These are phyloP conservation scores for Chrysina gloriosa DNA, from an alignment of 2,888 invertebrate species.

Conservation along the genomic window DNA sequence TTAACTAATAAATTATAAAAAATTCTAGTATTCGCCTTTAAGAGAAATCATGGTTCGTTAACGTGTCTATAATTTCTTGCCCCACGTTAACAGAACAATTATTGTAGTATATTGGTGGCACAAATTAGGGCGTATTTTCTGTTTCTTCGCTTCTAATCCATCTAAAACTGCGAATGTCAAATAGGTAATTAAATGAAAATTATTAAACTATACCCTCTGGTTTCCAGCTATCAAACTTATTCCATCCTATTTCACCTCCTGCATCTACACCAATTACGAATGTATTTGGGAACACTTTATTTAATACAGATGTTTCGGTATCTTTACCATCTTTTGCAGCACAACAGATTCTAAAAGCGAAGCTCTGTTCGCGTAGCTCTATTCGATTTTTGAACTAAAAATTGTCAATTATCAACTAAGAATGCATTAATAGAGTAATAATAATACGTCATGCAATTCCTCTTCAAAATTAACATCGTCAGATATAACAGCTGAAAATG, in stretches of 20 bases:
- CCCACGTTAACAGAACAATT: slow-evolving; percentile 36
- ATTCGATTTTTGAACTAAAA: slow-evolving; percentile 37
- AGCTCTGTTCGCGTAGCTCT: slow-evolving; percentile 32
- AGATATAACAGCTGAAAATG: slow-evolving; percentile 41
- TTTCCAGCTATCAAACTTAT: slow-evolving; percentile 42
- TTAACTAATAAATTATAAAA: too few species aligned
- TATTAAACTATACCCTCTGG: not conserved
- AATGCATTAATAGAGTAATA: not conserved
- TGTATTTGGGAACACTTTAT: slow-evolving; percentile 44
- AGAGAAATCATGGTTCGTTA: not conserved
- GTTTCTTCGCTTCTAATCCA: not conserved
- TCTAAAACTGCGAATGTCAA: not conserved
- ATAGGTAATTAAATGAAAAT: not conserved
- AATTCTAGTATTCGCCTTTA: too few species aligned
- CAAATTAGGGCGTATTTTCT: not conserved
- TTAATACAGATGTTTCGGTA: slow-evolving; percentile 36
- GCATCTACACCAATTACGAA: slow-evolving; percentile 57
- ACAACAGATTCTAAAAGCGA: slow-evolving; percentile 53
- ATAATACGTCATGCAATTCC: slow-evolving; percentile 30
- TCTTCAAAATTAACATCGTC: slow-evolving; percentile 19
- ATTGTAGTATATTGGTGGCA: slow-evolving; percentile 33
- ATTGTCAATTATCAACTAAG: not conserved
- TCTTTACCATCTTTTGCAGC: slow-evolving; percentile 23
- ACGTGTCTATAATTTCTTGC: not conserved
- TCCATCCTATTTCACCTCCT: slow-evolving; percentile 58